Evolutionary conservation across 2,888 invertebrate genomes (phyloP).

Genomic region (Capitulum mitella): DNA sequence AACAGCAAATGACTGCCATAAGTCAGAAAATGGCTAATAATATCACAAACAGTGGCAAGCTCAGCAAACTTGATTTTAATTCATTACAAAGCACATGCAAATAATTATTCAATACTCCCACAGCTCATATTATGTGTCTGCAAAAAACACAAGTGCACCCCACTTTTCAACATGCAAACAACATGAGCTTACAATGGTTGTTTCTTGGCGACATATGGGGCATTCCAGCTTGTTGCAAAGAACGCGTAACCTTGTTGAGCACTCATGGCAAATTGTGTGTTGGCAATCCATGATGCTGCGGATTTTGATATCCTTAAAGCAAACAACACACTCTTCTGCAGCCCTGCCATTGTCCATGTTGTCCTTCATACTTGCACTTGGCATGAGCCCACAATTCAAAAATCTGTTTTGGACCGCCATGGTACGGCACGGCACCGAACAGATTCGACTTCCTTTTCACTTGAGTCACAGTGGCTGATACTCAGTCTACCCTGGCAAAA

Average conservation of each 20-base stretch:
- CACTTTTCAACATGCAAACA: too few species aligned
- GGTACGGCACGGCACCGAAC: too few species aligned
- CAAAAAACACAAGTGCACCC: too few species aligned
- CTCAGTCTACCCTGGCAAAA: too few species aligned
- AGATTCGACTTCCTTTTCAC: too few species aligned
- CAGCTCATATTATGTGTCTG: not conserved
- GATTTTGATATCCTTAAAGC: not conserved
- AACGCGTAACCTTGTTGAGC: slow-evolving; percentile 94
- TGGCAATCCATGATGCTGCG: slow-evolving; percentile 58
- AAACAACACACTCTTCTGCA: not conserved
- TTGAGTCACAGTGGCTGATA: too few species aligned
- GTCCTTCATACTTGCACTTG: too few species aligned
- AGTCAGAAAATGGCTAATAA: not conserved
- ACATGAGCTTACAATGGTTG: slow-evolving; percentile 62
- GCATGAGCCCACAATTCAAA: too few species aligned
- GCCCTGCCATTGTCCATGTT: too few species aligned
- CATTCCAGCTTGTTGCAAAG: slow-evolving; percentile 89
- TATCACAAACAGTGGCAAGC: not conserved
- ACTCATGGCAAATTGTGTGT: slow-evolving; percentile 95
- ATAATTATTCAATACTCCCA: not conserved
- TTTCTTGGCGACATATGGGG: slow-evolving; percentile 84
- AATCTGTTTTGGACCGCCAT: too few species aligned
- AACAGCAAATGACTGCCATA: not conserved
- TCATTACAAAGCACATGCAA: not conserved
- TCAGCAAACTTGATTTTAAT: not conserved